Percentiles rank a stretch among this genome's conserved stretches.
phyloP scores from a whole-genome alignment of 2,113 vertebrate species.

The Porphyrio hochstetteri region DNA sequence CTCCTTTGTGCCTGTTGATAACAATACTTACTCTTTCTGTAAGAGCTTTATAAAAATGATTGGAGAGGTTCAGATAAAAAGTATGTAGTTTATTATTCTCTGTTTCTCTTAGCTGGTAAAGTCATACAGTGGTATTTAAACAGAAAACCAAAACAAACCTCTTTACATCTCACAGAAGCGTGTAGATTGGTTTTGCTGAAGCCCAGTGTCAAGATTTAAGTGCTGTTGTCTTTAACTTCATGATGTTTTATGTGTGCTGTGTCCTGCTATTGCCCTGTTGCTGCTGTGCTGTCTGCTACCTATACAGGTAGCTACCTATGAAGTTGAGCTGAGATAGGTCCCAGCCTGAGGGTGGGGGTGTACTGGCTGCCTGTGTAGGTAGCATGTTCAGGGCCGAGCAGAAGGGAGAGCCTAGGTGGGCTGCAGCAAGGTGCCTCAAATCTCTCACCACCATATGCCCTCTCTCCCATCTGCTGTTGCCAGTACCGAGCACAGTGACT shows the following conservation, averaged over 20 bases:
- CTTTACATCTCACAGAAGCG: not conserved
- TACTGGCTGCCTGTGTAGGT: conserved; percentile 12
- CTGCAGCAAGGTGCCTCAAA: conserved; percentile 24
- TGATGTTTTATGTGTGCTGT: not conserved
- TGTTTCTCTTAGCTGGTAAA: not conserved
- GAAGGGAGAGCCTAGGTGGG: conserved; percentile 40
- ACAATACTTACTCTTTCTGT: not conserved
- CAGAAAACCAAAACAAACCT: not conserved
- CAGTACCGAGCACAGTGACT: not conserved
- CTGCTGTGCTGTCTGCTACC: conserved; percentile 21
- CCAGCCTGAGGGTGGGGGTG: not conserved
- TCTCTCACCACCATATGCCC: not conserved
- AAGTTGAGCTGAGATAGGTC: not conserved
- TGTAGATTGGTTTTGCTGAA: not conserved
- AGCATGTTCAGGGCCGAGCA: not conserved
- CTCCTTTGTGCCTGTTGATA: not conserved
- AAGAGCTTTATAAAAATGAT: not conserved
- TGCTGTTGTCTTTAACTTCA: not conserved
- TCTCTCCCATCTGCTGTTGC: conserved; percentile 61
- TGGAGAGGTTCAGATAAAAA: not conserved
- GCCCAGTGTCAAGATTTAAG: not conserved
- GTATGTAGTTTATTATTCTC: not conserved
- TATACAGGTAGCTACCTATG: not conserved
- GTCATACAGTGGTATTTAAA: not conserved
- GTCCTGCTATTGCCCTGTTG: not conserved